Evolutionary conservation across 2,888 invertebrate species (phyloP), one percentile per base, ranked within the genome.

Genomic region (Drosophila acutilabella): DNA sequence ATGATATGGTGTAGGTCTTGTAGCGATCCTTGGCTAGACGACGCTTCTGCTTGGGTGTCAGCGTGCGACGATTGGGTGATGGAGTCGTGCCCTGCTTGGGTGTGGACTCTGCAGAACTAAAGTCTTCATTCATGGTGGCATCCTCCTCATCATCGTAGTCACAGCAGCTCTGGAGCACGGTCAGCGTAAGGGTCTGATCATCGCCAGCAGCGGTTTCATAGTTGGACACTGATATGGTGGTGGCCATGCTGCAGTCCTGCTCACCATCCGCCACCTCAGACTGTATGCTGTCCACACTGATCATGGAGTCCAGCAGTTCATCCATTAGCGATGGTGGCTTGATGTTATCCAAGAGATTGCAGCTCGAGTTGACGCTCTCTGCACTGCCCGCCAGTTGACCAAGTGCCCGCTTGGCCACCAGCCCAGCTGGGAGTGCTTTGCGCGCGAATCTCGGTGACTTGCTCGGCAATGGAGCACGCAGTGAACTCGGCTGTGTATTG

Each of bases 281-380:
- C 26, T 95, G 95, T 64, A 97, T 95, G 89, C 97, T 97, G 0
- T 96, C 96, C 0, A 97, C 96, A 60, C 97, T 97, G 13, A 96
- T 93, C 95, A 97, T 96, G 74, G 97, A 97, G 81, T 97, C 97
- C 1, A 94, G 84, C 5, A 95, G 91, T 80, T 95, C 94, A 64
- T 96, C 96, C 95, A 97, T 95, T 73, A 96, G 94, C 0, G 97
- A 96, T 0, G 97, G 97, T 3, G 97, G 97, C 89, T 96, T 96
- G 3, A 97, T 94, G 72, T 96, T 95, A 36, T 97, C 97, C 59
- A 97, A 92, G 33, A 97, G 92, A 88, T 96, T 96, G 6, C 94
- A 94, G 45, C 93, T 92, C 42, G 93, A 93, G 71, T 93, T 93
- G 1, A 93, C 89, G 80, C 95, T 95, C 86, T 96, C 96, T 0